Base-by-base conservation (phyloP, 2,113 vertebrate genomes). In the Oryzias woworae region DNA sequence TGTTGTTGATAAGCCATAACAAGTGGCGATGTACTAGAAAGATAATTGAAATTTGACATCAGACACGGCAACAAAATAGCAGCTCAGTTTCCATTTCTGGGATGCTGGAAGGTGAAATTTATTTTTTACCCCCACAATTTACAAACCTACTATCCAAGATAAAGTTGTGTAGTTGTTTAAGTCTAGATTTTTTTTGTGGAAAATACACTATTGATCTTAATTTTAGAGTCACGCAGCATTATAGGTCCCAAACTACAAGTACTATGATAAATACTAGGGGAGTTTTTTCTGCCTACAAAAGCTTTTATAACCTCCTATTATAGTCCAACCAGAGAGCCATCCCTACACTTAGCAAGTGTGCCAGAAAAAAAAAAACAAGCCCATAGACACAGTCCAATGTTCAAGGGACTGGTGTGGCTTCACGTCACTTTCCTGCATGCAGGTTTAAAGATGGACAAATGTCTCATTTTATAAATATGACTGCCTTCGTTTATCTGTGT, bases 171-270 rank as follows among this genome's bases (percentile, higher is more conserved):
- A 17, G 61, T 28, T 43, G 26, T 20, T 20, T 20, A 20, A 20
- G 20, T 20, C 20, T 20, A 20, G 1, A 20, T 20, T 20, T 20
- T 20, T 26, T 26, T 26, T 3, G 5, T 26, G 3, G 26, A 26
- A 1, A 26, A 26, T 26, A 5, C 8, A 36, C 31, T 48, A 7
- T 7, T 50, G 42, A 68, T 68, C 15, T 47, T 23, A 52, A 53
- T 68, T 73, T 56, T 78, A 43, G 20, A 70, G 59, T 58, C 44
- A 49, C 75, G 73, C 61, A 56, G 45, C 8, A 63, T 41, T 64
- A 60, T 24, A 66, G 46, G 8, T 10, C 8, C 0, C 31, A 36
- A 36, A 36, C 8, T 36, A 59, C 26, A 12, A 70, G 5, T 31
- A 57, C 62, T 24, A 0, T 14, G 4, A 52, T 18, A n/a, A 12